Evolutionary conservation across 2,797 vertebrate species (phyloP).

Genomic region (Coregonus sp.): DNA sequence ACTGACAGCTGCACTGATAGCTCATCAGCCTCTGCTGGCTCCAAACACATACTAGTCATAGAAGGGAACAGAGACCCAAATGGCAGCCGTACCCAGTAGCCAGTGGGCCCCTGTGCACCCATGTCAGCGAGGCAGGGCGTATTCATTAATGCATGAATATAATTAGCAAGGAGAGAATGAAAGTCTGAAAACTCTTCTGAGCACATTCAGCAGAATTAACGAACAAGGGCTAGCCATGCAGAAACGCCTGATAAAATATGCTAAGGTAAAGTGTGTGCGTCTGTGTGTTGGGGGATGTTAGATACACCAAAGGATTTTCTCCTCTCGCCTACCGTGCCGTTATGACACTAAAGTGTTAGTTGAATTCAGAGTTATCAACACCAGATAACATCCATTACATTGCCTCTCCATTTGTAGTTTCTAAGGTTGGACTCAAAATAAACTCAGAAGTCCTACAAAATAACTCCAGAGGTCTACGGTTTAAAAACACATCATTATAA

Average conservation of each 20-base stretch:
- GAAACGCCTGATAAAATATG: slow-evolving; percentile 26
- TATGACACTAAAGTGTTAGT: not conserved
- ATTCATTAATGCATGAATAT: slow-evolving; percentile 43
- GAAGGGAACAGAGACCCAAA: not conserved
- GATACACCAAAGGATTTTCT: not conserved
- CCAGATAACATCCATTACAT: not conserved
- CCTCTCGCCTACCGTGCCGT: not conserved
- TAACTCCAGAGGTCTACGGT: not conserved
- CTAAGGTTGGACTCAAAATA: not conserved
- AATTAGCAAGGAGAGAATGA: slow-evolving; percentile 33
- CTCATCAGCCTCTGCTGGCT: not conserved
- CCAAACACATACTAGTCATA: not conserved
- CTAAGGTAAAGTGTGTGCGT: slow-evolving; percentile 11
- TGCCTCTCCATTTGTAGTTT: not conserved
- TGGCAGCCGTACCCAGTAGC: slow-evolving; percentile 1
- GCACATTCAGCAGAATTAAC: slow-evolving; percentile 17
- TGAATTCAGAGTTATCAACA: not conserved
- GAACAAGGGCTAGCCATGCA: slow-evolving; percentile 8
- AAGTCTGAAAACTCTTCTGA: slow-evolving; percentile 9
- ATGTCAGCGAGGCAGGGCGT: slow-evolving; percentile 1
- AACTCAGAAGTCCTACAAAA: not conserved
- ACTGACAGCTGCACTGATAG: not conserved
- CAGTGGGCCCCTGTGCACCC: slow-evolving; percentile 20
- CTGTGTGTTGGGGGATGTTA: not conserved
- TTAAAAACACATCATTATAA: not conserved